These are phyloP conservation scores for Stigmatopora argus DNA, from an alignment of 2,113 vertebrate species.

Conservation along the genomic window DNA sequence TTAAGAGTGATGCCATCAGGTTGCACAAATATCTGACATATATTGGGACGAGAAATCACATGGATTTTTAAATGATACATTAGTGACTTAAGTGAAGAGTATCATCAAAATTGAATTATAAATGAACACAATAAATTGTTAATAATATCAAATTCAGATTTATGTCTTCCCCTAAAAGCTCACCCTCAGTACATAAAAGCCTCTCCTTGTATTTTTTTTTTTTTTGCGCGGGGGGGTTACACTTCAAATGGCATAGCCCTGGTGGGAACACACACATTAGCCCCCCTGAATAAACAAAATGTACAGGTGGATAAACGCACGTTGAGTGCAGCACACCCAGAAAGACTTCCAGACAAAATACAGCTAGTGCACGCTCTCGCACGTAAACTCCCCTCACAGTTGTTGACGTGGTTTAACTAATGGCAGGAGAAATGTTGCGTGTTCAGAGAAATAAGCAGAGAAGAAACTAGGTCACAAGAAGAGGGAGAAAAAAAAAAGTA, in stretches of 20 bases:
- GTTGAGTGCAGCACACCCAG: constrained; percentile 11
- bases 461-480: constrained; percentile 55
- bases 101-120: neutral
- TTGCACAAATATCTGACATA: neutral
- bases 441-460: constrained; percentile 58
- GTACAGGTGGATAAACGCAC: constrained; percentile 50
- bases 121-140: neutral
- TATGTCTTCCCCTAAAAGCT: neutral
- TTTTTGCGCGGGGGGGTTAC: too few relatives aligned
- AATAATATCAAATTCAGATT: neutral
- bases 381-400: constrained; percentile 26
- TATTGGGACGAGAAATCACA: neutral
- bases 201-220: too few relatives aligned
- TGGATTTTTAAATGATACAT: neutral
- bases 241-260: constrained; percentile 20
- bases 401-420: constrained; percentile 59
- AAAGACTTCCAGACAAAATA: constrained; percentile 6
- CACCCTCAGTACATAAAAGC: too few relatives aligned
- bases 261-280: constrained; percentile 26
- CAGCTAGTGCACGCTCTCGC: constrained; percentile 1
- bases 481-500: constrained; percentile 25
- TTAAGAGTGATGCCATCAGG: neutral
- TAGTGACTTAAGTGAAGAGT: neutral
- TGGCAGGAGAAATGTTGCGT: constrained; percentile 64
- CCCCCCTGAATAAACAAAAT: constrained; percentile 40